These are phyloP conservation scores for Torymus auratus DNA, from an alignment of 2,888 invertebrate species.

Conservation along the genomic window DNA sequence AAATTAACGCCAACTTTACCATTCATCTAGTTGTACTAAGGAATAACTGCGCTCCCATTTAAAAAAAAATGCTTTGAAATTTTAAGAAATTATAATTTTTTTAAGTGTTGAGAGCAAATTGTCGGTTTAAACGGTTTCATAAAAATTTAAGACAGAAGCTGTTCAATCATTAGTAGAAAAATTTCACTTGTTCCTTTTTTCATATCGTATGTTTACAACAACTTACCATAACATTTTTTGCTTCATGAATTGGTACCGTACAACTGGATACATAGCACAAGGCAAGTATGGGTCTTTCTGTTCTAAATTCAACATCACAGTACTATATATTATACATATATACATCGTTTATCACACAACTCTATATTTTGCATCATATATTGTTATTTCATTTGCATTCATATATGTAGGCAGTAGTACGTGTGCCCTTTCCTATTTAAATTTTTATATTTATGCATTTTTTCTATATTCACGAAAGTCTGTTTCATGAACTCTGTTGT, in stretches of 20 bases:
- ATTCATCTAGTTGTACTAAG: constrained; percentile 24
- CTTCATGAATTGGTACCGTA: constrained; percentile 73
- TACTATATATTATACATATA: constrained; percentile 48
- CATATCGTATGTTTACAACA: constrained; percentile 41
- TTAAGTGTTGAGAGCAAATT: constrained; percentile 44
- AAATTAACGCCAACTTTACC: constrained; percentile 3
- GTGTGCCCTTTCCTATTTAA: constrained; percentile 49
- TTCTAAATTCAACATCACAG: constrained; percentile 56
- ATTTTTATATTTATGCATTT: constrained; percentile 38
- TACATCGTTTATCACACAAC: constrained; percentile 53
- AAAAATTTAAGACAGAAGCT: neutral
- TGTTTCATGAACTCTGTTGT: constrained; percentile 11
- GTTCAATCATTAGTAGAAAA: constrained; percentile 13
- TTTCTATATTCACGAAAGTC: neutral
- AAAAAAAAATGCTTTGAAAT: constrained; percentile 7
- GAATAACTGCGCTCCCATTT: constrained; percentile 32
- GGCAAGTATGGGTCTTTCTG: constrained; percentile 73
- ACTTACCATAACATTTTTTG: constrained; percentile 67
- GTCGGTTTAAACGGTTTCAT: neutral
- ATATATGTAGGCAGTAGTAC: constrained; percentile 63
- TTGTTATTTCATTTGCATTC: constrained; percentile 55
- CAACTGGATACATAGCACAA: constrained; percentile 76
- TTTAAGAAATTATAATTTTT: constrained; percentile 23
- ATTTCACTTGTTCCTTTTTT: constrained; percentile 35
- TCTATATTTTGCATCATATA: constrained; percentile 54